phyloP scores from a whole-genome alignment of 1,140 invertebrate genomes.

The Drosophila melanogaster region DNA sequence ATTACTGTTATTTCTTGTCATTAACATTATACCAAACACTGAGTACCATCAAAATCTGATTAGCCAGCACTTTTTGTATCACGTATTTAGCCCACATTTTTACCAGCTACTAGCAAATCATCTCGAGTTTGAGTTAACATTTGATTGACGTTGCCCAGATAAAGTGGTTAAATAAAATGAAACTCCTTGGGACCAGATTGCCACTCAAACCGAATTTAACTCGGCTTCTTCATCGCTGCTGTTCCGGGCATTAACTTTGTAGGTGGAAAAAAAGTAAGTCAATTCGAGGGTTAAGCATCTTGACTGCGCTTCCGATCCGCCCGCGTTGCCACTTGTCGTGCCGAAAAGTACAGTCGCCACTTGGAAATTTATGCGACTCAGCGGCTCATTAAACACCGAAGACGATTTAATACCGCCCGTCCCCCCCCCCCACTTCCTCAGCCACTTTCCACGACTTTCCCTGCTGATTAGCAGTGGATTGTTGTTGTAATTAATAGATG shows the following conservation, averaged over 20 bases:
- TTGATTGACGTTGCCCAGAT: too few species aligned
- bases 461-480: constrained; percentile 66
- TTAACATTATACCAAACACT: too few species aligned
- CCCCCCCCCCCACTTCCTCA: neutral
- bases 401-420: constrained; percentile 15
- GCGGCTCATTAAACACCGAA: constrained; percentile 67
- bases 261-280: neutral
- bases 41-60: too few species aligned
- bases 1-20: too few species aligned
- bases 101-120: too few species aligned
- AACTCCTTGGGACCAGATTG: too few species aligned
- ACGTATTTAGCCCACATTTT: too few species aligned
- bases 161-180: too few species aligned
- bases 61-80: too few species aligned
- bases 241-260: neutral
- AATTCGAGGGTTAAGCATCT: neutral
- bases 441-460: neutral
- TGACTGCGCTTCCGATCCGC: neutral
- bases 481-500: constrained; percentile 72
- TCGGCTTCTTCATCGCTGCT: neutral
- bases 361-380: constrained; percentile 59
- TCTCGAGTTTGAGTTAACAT: too few species aligned
- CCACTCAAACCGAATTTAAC: neutral
- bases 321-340: neutral
- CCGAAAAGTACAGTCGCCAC: constrained; percentile 33